Evolutionary conservation across 1,140 invertebrate species (phyloP), one percentile per base, ranked within the genome.

Genomic region (Lepidotrigona ventralis): DNA sequence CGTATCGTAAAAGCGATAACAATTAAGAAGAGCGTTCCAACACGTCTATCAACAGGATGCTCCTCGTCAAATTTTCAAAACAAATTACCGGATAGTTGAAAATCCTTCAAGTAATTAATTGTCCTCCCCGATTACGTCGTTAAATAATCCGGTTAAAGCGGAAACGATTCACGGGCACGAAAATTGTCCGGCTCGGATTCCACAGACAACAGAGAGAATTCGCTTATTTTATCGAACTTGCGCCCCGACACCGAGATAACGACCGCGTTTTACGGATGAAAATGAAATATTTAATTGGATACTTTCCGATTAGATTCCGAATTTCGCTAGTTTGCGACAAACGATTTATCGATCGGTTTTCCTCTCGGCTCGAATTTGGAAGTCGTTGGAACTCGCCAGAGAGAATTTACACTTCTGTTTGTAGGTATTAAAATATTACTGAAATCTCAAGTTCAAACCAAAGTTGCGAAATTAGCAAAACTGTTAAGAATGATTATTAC

Each of bases 141-240:
- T 80, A 80, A 80, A 73, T 23, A 60, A 29, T 29, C 26, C 26
- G n/a, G 8, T 26, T 56, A n/a, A 19, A 11, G 29, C 23, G 15
- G 12, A 26, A 79, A 58, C 68, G 60, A 73, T n/a, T 46, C 39
- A 46, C 17, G 39, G 15, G 14, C n/a, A 21, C 12, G 78, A 51
- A 70, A 73, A 80, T 63, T 51, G 29, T n/a, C 19, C 33, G 15
- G 54, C 46, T 63, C n/a, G 69, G 63, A 73, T 73, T 73, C n/a
- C 17, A 0, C 26, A 19, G 2, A 17, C 54, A 26, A 21, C 69
- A n/a, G 26, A 33, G 33, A 23, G n/a, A 53, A n/a, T 51, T 46
- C 46, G 29, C 54, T 70, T 72, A n/a, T 70, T 72, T 54, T 15
- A 15, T 0, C 21, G 53, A 46, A 54, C 17, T 51, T 19, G 21